Percentiles rank a stretch among this genome's conserved stretches.
Conservation (phyloP, 2,888 invertebrate species). For the Caenorhabditis afra region DNA sequence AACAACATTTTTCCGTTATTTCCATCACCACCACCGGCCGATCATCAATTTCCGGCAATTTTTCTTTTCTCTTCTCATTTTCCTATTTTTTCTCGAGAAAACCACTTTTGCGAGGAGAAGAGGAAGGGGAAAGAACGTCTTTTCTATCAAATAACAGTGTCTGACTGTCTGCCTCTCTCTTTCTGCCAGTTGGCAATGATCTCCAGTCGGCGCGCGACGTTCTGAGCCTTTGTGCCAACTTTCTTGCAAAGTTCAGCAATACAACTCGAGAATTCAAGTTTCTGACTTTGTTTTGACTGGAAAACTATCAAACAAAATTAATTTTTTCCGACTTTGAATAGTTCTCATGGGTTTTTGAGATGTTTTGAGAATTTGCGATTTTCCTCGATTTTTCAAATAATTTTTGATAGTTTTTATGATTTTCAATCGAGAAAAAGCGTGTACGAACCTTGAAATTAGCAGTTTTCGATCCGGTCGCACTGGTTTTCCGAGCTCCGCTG, state of each 20-base stretch:
- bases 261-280: background rate
- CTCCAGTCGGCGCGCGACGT: background rate
- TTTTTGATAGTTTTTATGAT: background rate
- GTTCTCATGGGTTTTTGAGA: no score
- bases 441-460: slow-evolving; percentile 26
- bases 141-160: slow-evolving; percentile 39
- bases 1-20: slow-evolving; percentile 23
- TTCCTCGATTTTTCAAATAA: background rate
- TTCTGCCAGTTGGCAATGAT: slow-evolving; percentile 23
- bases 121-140: slow-evolving; percentile 8
- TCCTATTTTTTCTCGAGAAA: slow-evolving; percentile 1
- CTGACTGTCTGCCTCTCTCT: slow-evolving; percentile 19
- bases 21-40: background rate
- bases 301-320: background rate
- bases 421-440: no score
- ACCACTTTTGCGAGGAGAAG: background rate
- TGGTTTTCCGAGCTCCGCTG: slow-evolving; percentile 40
- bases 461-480: slow-evolving; percentile 46
- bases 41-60: background rate
- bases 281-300: no score
- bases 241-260: background rate
- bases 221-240: no score
- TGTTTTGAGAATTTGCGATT: no score
- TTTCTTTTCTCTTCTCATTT: slow-evolving; percentile 4
- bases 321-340: background rate